Evolutionary conservation across 2,797 vertebrate genomes (phyloP).

Genomic region (Hirundo rustica): DNA sequence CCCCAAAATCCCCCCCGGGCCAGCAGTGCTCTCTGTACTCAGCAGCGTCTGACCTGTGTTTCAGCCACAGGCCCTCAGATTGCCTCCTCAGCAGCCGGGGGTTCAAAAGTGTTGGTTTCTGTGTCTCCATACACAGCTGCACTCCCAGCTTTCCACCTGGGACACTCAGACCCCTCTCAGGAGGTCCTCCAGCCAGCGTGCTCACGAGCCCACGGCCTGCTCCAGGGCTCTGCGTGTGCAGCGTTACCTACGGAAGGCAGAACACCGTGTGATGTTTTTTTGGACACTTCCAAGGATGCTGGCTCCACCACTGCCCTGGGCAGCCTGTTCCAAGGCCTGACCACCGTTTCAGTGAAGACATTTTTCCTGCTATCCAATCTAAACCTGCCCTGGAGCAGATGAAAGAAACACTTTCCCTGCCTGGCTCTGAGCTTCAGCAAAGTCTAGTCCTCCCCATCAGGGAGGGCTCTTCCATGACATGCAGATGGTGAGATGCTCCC

Average conservation of each 20-base stretch:
- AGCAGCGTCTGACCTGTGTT: neutral
- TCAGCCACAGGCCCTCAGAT: neutral
- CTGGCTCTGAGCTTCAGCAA: neutral
- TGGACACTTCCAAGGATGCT: neutral
- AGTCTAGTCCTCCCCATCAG: neutral
- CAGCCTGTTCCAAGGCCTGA: neutral
- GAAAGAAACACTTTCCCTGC: neutral
- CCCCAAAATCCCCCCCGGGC: neutral
- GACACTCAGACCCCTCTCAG: neutral
- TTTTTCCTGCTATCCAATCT: neutral
- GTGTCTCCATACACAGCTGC: neutral
- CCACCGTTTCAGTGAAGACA: neutral
- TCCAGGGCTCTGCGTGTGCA: neutral
- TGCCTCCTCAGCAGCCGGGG: neutral
- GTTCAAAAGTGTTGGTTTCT: neutral
- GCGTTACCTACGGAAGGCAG: accelerated
- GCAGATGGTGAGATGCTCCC: neutral
- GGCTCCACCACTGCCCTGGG: neutral
- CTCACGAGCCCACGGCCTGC: neutral
- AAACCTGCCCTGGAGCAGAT: neutral
- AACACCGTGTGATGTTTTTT: neutral
- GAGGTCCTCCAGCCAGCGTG: accelerated
- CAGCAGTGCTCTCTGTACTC: neutral
- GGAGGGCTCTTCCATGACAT: neutral
- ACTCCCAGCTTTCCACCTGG: neutral